Evolutionary conservation across 2,797 vertebrate genomes (phyloP), one percentile per base, ranked within the genome.

Genomic region (Protosalanx chinensis): DNA sequence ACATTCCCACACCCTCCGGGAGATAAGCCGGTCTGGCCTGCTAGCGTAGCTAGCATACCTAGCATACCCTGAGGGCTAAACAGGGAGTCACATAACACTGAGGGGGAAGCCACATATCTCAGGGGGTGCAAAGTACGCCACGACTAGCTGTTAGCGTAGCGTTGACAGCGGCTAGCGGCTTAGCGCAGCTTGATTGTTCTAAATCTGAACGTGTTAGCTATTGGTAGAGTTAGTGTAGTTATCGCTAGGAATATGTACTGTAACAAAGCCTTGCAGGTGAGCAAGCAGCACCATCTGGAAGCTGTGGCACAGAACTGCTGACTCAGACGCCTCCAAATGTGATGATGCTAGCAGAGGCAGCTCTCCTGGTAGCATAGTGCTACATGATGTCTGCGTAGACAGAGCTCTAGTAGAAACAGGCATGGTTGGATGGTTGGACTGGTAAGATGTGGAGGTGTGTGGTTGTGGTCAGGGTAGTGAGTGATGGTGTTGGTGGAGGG

Each of bases 11-110:
- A 53, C 76, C 80, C 76, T 72, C 6, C 53, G 59, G 67, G 51
- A 79, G 85, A 88, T 83, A 87, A 82, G 74, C 63, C 60, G 76
- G 73, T 79, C 82, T 82, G 59, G 67, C 57, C 4, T 6, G 8
- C 33, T 53, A 32, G 35, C 30, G 23, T 29, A 65, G 46, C 23
- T 46, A 12, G 18, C 70, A 15, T 33, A 53, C 12, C 0, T 30
- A 63, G 56, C 72, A 76, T 76, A 79, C 76, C 53, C 5, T 64
- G 70, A 72, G 80, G 72, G 84, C 72, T 82, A 76, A 81, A 77
- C 76, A 33, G 72, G 76, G 71, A 79, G 76, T 73, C 53, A 72
- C 74, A 76, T 78, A 77, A 67, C 71, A 56, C 58, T 61, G 30
- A 72, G 49, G 68, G 65, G 32, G 32, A 37, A 53, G 16, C 51